These are phyloP conservation scores for Seira sanloemensis DNA, from an alignment of 2,888 invertebrate genomes.

Conservation along the genomic window DNA sequence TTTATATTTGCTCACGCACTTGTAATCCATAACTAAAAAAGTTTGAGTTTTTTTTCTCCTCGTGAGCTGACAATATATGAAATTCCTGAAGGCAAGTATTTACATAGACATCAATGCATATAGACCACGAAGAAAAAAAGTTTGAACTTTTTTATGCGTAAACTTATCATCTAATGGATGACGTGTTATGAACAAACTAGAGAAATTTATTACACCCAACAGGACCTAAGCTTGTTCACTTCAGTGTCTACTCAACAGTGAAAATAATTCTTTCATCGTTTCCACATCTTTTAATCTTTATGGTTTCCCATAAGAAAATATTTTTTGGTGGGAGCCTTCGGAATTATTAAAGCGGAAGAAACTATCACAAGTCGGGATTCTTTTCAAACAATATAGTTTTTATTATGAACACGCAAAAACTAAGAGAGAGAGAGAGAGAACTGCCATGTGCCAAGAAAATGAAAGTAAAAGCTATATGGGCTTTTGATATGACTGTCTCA, in stretches of 20 bases:
- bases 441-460: constrained; percentile 51
- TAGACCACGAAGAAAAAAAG: no score
- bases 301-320: background rate
- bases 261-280: constrained; percentile 59
- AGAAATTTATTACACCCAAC: constrained; percentile 30
- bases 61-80: no score
- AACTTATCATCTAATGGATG: constrained; percentile 31
- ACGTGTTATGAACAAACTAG: constrained; percentile 53
- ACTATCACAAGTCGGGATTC: constrained; percentile 51
- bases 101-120: background rate
- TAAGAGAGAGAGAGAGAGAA: background rate
- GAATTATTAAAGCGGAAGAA: constrained; percentile 56
- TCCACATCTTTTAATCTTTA: background rate
- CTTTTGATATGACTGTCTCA: constrained; percentile 19
- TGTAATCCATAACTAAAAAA: constrained; percentile 39
- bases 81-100: no score
- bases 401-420: constrained; percentile 9
- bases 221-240: background rate
- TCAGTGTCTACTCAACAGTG: constrained; percentile 30
- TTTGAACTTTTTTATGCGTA: background rate
- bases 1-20: constrained; percentile 11
- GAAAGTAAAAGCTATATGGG: background rate
- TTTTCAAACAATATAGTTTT: constrained; percentile 25
- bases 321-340: background rate
- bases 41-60: no score